Evolutionary conservation across 2,888 invertebrate genomes (phyloP), one percentile per base, ranked within the genome.

Genomic region (Nomada goodeniana): DNA sequence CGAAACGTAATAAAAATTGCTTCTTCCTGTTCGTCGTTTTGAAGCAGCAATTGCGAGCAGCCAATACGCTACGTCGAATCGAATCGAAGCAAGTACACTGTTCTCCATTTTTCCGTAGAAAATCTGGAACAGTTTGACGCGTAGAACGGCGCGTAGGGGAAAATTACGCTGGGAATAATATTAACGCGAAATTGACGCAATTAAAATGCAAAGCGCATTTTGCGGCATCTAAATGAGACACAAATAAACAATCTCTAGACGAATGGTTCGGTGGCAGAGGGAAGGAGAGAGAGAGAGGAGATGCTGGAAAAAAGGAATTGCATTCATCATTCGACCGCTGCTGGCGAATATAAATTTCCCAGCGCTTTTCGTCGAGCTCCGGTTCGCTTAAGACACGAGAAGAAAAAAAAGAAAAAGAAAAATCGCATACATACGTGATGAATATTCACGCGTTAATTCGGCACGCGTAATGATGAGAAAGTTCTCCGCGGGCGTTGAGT

Each of bases 391-490:
- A 67, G 55, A 55, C 61, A 75, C 47, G 60, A 20, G n/a, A 52
- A 50, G 47, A 59, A 53, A 61, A 53, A 26, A 23, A 15, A 29
- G 5, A 23, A 9, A 10, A 44, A 2, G 11, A 15, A 29, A 20
- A 20, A 18, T 20, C 3, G 20, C n/a, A 15, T 63, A 18, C 50
- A 44, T 52, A 15, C 50, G 57, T 47, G 5, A 59, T 79, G 79
- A 79, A 79, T 79, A 79, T 79, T 76, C 76, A 76, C 64, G 44
- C 64, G 79, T 57, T 69, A 79, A 79, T 76, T 57, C 69, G 44
- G 59, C 50, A 44, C 23, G 52, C 76, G 64, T 79, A 76, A 75
- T 44, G 69, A 76, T 44, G 59, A 76, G 52, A 79, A 63, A 57
- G 76, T 79, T 76, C 68, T 69, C 63, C 15, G 61, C 60, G 29